Evolutionary conservation across 2,888 invertebrate species (phyloP).

Genomic region (Cerastis rubricosa): DNA sequence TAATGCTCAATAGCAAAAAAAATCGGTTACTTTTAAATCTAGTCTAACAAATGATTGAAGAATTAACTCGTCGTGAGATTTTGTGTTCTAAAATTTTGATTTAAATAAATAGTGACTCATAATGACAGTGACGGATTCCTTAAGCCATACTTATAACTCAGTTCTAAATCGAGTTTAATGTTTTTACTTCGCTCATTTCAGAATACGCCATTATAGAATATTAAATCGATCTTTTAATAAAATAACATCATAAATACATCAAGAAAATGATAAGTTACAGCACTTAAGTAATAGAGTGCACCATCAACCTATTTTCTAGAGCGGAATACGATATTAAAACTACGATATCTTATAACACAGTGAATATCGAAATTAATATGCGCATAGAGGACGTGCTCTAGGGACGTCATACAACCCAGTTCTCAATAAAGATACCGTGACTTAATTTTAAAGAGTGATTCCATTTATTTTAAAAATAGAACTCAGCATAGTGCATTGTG

Average conservation of each 20-base stretch:
- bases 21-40: neutral
- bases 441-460: slow-evolving; percentile 39
- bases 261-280: slow-evolving; percentile 1
- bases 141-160: neutral
- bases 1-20: neutral
- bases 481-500: neutral
- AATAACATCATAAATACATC: neutral
- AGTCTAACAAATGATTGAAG: too few relatives aligned
- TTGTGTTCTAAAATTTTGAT: neutral
- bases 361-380: slow-evolving; percentile 46
- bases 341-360: slow-evolving; percentile 38
- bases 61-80: neutral
- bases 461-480: slow-evolving; percentile 45
- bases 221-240: neutral
- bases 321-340: slow-evolving; percentile 1
- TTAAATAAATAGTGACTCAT: slow-evolving; percentile 1
- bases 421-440: slow-evolving; percentile 19
- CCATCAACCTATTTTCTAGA: slow-evolving; percentile 26
- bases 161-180: neutral
- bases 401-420: slow-evolving; percentile 31
- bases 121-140: neutral
- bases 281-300: slow-evolving; percentile 39
- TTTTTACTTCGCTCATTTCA: neutral
- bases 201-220: neutral
- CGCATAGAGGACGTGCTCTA: slow-evolving; percentile 24